These are phyloP conservation scores for Megalonaias nervosa DNA, from an alignment of 1,140 invertebrate species.

Conservation along the genomic window DNA sequence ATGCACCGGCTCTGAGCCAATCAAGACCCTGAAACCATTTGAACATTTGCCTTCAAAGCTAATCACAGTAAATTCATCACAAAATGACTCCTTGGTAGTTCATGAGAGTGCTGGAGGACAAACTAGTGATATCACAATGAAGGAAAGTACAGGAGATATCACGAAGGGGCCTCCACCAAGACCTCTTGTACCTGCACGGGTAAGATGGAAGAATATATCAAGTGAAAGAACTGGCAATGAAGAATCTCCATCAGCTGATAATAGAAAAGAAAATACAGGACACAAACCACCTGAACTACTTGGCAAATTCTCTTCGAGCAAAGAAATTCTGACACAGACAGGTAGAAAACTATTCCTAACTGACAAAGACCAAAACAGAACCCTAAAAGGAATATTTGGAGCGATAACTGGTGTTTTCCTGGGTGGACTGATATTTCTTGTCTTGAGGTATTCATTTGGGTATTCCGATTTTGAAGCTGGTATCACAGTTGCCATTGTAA, in stretches of 20 bases:
- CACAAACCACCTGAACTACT: neutral
- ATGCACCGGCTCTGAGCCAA: neutral
- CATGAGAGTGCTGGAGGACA: neutral
- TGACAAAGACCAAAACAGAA: conserved; percentile 25
- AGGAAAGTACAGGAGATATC: neutral
- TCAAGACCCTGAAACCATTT: neutral
- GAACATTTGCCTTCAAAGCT: neutral
- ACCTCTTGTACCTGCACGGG: conserved; percentile 6
- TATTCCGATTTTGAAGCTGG: conserved; percentile 17
- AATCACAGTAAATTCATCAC: neutral
- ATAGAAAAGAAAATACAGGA: neutral
- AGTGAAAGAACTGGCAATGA: neutral
- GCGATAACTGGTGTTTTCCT: conserved; percentile 5
- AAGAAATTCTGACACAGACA: neutral
- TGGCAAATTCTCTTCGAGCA: neutral
- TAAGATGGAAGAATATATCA: neutral
- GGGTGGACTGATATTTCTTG: conserved; percentile 10
- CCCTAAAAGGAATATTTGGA: conserved; percentile 21
- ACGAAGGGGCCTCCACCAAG: neutral
- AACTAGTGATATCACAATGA: neutral
- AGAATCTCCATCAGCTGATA: neutral
- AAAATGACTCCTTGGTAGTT: neutral
- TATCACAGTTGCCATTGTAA: conserved; percentile 5
- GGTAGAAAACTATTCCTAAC: conserved; percentile 12
- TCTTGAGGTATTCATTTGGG: conserved; percentile 14